These are phyloP conservation scores for Styela clava DNA, from an alignment of 23 tunicate species.

Conservation along the genomic window DNA sequence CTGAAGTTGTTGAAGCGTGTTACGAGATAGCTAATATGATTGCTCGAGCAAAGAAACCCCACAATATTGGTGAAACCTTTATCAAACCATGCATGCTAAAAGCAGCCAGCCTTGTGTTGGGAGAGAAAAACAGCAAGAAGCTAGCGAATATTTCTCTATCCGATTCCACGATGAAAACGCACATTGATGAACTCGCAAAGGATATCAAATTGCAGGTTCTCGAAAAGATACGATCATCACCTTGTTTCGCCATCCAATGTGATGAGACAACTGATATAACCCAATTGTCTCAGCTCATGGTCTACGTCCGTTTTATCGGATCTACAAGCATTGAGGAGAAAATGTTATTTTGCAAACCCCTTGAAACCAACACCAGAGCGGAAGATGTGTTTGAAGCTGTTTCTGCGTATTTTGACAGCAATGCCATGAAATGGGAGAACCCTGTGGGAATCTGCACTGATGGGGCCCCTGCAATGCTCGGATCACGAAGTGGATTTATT, in stretches of 20 bases:
- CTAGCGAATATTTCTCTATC: constrained; percentile 30
- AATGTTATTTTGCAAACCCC: constrained; percentile 40
- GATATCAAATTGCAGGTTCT: constrained; percentile 29
- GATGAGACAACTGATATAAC: constrained; percentile 40
- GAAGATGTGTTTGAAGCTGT: constrained; percentile 36
- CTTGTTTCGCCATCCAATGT: constrained; percentile 38
- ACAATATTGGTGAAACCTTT: constrained; percentile 50
- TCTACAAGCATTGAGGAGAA: constrained; percentile 21
- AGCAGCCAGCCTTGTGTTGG: constrained; percentile 35
- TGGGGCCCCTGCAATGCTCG: no score
- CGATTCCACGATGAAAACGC: constrained; percentile 37
- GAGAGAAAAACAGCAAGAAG: constrained; percentile 27
- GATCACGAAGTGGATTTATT: no score
- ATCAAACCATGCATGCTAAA: constrained; percentile 41
- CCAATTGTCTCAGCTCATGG: neutral
- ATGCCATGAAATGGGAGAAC: constrained; percentile 26
- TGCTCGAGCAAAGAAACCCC: constrained; percentile 28
- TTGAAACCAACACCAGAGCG: constrained; percentile 36
- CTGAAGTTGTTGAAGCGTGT: constrained; percentile 52
- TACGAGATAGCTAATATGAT: constrained; percentile 30
- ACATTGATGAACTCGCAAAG: constrained; percentile 45
- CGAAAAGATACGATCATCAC: constrained; percentile 18
- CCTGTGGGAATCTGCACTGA: no score
- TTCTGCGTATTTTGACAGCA: constrained; percentile 21
- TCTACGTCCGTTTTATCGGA: constrained; percentile 25